phyloP scores from a whole-genome alignment of 2,888 invertebrate species.

The Phragmatobia fuliginosa region DNA sequence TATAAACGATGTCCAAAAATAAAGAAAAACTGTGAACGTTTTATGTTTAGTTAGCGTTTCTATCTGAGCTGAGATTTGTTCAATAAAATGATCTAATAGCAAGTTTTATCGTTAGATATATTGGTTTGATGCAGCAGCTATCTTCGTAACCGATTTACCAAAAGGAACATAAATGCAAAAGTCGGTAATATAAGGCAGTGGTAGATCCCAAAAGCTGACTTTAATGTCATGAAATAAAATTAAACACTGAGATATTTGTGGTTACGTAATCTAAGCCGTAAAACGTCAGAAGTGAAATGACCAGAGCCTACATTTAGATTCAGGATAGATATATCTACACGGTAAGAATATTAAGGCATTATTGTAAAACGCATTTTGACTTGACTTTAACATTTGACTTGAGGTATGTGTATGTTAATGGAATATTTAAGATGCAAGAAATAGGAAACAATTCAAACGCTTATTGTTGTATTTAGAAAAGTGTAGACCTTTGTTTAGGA shows the following conservation, averaged over 20 bases:
- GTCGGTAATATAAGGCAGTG: background rate
- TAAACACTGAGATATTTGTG: slow-evolving; percentile 14
- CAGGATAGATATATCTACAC: background rate
- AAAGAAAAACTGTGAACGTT: background rate
- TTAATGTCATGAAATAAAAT: slow-evolving; percentile 23
- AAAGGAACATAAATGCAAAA: background rate
- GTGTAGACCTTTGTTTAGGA: no score
- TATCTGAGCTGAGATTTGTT: background rate
- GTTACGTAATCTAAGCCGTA: slow-evolving; percentile 12
- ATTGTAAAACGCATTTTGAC: background rate
- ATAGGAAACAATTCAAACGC: no score
- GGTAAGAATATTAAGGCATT: background rate
- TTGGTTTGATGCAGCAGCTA: background rate
- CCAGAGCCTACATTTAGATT: background rate
- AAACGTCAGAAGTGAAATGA: slow-evolving; percentile 20
- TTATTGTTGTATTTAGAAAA: no score
- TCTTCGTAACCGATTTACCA: background rate
- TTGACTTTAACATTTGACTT: no score
- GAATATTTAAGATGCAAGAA: no score
- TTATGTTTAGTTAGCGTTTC: background rate
- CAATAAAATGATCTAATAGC: background rate
- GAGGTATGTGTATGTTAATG: no score
- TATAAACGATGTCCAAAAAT: background rate
- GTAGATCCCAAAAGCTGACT: slow-evolving; percentile 16
- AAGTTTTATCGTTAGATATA: background rate